Evolutionary conservation across 2,113 vertebrate genomes (phyloP), one percentile per base, ranked within the genome.

Genomic region (Caloenas nicobarica): DNA sequence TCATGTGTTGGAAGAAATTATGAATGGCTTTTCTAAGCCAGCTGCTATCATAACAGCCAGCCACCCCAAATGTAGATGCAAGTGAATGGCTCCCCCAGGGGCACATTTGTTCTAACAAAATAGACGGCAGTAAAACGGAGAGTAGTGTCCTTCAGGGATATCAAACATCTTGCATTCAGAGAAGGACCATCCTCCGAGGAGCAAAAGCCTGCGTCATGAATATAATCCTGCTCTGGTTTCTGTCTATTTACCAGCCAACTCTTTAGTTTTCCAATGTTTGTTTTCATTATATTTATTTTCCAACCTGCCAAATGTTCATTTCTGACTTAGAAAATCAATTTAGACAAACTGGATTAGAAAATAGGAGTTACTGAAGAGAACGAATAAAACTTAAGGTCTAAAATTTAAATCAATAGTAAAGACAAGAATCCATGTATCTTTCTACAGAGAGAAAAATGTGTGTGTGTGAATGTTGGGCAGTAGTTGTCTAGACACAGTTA

Each of bases 261-360:
- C 78, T 72, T 82, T 21, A 44, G 13, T 69, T 61, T 81, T 72
- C 78, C 42, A 15, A 8, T 72, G 16, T 72, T 89, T 82, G 3
- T 65, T 73, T 65, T 91, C n/a, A 36, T 71, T 81, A 16, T 69
- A 69, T 85, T 80, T 80, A 10, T 94, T 94, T 95, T 92, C 28
- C 36, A 79, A 13, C 5, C 33, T 36, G n/a, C 28, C 28, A 44
- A 62, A 44, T 54, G 18, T 36, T 92, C 31, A 21, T 91, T 86
- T 92, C 53, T 71, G 84, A n/a, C 23, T 40, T 74, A 25, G 2
- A 85, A 83, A 87, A 87, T 91, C 21, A 69, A 33, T 87, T 81
- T 29, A 89, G 64, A 48, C 13, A 51, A 88, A 89, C 10, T 51
- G 21, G 17, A 76, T 68, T 88, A 77, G 38, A 31, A 69, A 87